Evolutionary conservation across 2,888 invertebrate species (phyloP), one percentile per base, ranked within the genome.

Genomic region (Drosophila fungiperda): DNA sequence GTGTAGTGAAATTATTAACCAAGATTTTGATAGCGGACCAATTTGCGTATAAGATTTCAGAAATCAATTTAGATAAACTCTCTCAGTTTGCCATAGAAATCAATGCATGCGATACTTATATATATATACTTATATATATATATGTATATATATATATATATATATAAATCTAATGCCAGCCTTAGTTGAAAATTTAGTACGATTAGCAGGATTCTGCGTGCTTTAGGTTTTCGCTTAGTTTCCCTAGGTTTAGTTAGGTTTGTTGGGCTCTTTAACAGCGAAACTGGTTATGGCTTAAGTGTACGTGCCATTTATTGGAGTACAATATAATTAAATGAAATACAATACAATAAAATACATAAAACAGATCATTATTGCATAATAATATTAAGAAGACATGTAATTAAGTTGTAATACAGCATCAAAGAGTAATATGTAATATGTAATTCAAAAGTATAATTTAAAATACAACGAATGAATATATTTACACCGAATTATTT

Each of bases 1-100:
- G 73, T 79, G 83, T 88, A 88, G 91, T 85, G 69, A 89, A 92
- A 83, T 85, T 82, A 87, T 89, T 85, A 87, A 89, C 52, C 80
- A 85, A 82, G 74, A 85, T 89, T 91, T 92, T 87, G 88, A 92
- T 91, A 92, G 92, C 91, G 92, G 92, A 92, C 92, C 92, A 92
- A 92, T 92, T 91, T 92, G 92, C 90, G 85, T 91, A 92, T 92
- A 92, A 92, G 92, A 92, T 88, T 87, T 83, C 78, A 79, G 78
- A 89, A 87, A 88, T 88, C 84, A 81, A 78, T 83, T 88, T 90
- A 90, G 90, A 89, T 73, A 79, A 85, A 90, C 81, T 89, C 65
- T 76, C 83, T 89, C 70, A 60, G 83, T 85, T 85, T 84, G 82
- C 89, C 87, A 87, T 89, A 82, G 87, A 68, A 67, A 63, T 62